Base-by-base conservation (phyloP, 2,797 vertebrate species). In the Apogon hyalosoma region DNA sequence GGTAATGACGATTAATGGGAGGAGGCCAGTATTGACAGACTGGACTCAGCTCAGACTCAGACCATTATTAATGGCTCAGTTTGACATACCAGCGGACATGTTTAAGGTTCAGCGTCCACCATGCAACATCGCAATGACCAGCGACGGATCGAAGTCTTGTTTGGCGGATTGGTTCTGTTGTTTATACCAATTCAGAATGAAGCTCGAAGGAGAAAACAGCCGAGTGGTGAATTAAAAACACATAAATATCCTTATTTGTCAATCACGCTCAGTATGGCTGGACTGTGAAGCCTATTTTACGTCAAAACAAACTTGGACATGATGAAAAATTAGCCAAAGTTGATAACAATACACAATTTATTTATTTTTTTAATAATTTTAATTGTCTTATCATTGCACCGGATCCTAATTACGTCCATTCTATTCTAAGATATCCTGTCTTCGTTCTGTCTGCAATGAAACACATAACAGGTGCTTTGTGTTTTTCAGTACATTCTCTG, bases 1-100 rank as follows among this genome's bases (percentile, higher is more conserved):
- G 73, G 82, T 88, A 92, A 93, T 92, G 80, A 68, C 81, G 86
- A 93, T 93, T 88, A 88, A 92, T 92, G 89, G 83, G 52, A 77
- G 58, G 55, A 28, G 58, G 79, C 36, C 64, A 39, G 71, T 84
- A 89, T 82, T 67, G 87, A 90, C 75, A 36, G 63, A 65, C 80
- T 3, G 14, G 64, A 61, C 21, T 75, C 53, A 38, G 73, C 54
- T 70, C 63, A 58, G 79, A 76, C 76, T 18, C 18, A 63, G 65
- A 85, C 69, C 84, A 56, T 73, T 85, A 83, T 84, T 87, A 86
- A 90, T 80, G 85, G 56, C 47, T 67, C 6, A 4, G 33, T 56
- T 43, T 48, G 28, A 41, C 1, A 36, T 21, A 50, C 59, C 54
- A 66, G 66, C 49, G 33, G 50, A 79, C 46, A 53, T 56, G 65